These are phyloP conservation scores for Panulirus ornatus DNA, from an alignment of 1,140 invertebrate genomes.

Conservation along the genomic window DNA sequence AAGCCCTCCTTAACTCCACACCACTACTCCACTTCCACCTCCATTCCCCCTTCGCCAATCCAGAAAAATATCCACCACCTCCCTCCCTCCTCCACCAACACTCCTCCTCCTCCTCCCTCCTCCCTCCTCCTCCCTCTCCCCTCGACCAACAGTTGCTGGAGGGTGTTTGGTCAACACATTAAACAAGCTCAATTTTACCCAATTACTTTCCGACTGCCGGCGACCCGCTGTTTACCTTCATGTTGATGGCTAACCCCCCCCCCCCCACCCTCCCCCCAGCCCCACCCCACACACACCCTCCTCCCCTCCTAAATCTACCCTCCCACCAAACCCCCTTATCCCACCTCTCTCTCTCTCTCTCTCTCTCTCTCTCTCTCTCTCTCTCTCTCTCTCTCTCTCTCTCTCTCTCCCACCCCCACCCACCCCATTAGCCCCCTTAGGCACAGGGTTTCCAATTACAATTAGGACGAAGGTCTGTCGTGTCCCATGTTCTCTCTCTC, in stretches of 20 bases:
- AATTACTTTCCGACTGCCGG: constrained; percentile 20
- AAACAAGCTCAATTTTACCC: constrained; percentile 48
- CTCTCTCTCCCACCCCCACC: too few relatives aligned
- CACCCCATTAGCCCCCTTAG: too few relatives aligned
- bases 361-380: too few relatives aligned
- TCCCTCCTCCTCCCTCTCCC: background rate
- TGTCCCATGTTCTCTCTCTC: background rate
- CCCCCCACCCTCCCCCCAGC: background rate
- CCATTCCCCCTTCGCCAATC: background rate
- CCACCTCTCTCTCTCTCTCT: background rate
- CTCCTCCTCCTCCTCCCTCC: background rate
- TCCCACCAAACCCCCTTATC: too few relatives aligned
- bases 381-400: constrained; percentile 8
- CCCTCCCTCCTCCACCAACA: background rate
- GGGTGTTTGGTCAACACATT: constrained; percentile 46
- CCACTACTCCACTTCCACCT: background rate
- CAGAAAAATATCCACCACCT: too few relatives aligned
- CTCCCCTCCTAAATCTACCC: too few relatives aligned
- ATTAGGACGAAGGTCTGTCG: constrained; percentile 24
- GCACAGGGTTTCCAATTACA: constrained; percentile 38
- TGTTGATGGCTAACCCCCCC: constrained; percentile 16
- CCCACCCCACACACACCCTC: too few relatives aligned
- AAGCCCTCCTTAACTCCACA: background rate
- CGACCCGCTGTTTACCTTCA: constrained; percentile 27
- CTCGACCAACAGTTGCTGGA: background rate